A percentile compares a stretch with the other conserved stretches of the same genome.
phyloP scores from a whole-genome alignment of 1,140 invertebrate species.

The Drosophila subpulchrella region DNA sequence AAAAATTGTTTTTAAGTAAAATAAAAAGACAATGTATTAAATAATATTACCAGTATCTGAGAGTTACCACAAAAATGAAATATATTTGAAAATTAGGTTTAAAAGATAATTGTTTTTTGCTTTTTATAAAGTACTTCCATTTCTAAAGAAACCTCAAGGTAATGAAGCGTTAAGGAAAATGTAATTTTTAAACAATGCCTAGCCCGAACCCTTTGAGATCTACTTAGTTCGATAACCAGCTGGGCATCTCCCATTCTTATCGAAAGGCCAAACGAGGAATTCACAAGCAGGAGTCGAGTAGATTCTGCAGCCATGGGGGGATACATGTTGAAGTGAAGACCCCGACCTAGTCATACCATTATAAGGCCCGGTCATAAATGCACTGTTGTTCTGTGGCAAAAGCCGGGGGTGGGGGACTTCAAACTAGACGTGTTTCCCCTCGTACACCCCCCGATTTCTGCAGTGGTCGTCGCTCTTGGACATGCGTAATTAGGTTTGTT shows the following conservation, averaged over 20 bases:
- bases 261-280: slow-evolving; percentile 32
- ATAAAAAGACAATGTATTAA: too few species aligned
- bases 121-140: too few species aligned
- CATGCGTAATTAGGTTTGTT: slow-evolving; percentile 80
- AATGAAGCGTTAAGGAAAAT: too few species aligned
- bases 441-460: slow-evolving; percentile 19
- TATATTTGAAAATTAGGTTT: too few species aligned
- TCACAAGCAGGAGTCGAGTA: not conserved
- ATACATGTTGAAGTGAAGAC: slow-evolving; percentile 14
- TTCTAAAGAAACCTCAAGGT: too few species aligned
- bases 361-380: slow-evolving; percentile 50
- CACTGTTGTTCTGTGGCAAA: slow-evolving; percentile 26
- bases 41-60: too few species aligned
- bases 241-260: slow-evolving; percentile 34
- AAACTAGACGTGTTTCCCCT: not conserved
- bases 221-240: not conserved
- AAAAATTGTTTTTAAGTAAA: too few species aligned
- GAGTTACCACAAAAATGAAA: too few species aligned
- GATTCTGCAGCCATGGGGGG: not conserved
- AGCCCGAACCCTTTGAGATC: not conserved
- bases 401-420: not conserved
- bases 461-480: slow-evolving; percentile 60
- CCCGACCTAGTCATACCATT: slow-evolving; percentile 12
- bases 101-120: too few species aligned
- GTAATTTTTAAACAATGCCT: too few species aligned